These are phyloP conservation scores for Abscondita cerata DNA, from an alignment of 2,888 invertebrate species.

Conservation along the genomic window DNA sequence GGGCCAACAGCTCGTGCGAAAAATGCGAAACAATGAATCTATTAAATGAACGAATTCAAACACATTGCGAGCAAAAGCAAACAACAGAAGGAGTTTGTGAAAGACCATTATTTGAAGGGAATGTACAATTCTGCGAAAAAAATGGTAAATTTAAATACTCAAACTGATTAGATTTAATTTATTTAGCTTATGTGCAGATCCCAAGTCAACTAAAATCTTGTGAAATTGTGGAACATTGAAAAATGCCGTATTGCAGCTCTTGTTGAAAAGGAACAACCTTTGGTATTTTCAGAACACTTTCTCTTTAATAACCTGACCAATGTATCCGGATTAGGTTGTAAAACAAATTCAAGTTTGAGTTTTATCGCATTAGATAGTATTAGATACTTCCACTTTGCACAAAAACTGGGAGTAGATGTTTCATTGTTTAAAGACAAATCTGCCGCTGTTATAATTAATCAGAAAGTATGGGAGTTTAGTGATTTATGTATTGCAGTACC, in stretches of 20 bases:
- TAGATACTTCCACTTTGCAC: slow-evolving; percentile 75
- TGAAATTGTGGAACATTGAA: slow-evolving; percentile 41
- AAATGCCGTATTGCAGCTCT: slow-evolving; percentile 42
- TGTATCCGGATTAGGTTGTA: slow-evolving; percentile 62
- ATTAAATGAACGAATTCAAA: slow-evolving; percentile 11
- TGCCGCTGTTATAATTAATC: slow-evolving; percentile 74
- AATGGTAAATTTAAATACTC: too few relatives aligned
- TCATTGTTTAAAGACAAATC: slow-evolving; percentile 67
- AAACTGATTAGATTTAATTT: too few relatives aligned
- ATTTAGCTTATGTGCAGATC: too few relatives aligned
- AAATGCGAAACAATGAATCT: slow-evolving; percentile 20
- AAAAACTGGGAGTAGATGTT: slow-evolving; percentile 76
- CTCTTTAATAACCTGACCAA: slow-evolving; percentile 46
- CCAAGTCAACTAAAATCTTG: slow-evolving; percentile 63
- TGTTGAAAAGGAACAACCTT: slow-evolving; percentile 17
- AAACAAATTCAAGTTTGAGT: slow-evolving; percentile 66
- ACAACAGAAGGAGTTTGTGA: not conserved
- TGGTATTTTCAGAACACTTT: slow-evolving; percentile 44
- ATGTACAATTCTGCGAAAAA: not conserved
- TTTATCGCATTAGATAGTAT: slow-evolving; percentile 78
- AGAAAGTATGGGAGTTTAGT: slow-evolving; percentile 62
- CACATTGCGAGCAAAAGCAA: slow-evolving; percentile 16
- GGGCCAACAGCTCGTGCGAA: slow-evolving; percentile 36
- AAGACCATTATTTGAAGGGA: not conserved
- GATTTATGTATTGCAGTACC: not conserved